Conservation (phyloP, 2,113 vertebrate genomes). For the Vidua macroura region DNA sequence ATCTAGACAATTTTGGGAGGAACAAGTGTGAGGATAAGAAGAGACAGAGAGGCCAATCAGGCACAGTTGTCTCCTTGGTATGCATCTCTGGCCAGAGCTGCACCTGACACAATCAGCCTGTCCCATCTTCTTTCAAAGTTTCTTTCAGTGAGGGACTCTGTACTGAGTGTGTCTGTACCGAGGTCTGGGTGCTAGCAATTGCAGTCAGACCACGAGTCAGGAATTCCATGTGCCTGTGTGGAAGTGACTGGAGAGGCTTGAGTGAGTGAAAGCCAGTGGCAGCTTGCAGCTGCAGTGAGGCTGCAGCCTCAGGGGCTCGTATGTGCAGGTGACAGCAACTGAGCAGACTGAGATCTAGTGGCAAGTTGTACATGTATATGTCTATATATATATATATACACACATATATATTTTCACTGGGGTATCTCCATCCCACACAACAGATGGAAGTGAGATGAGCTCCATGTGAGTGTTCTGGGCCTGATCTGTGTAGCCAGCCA, state of each 20-base stretch:
- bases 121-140: not conserved
- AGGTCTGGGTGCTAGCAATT: not conserved
- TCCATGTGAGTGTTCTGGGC: not conserved
- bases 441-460: not conserved
- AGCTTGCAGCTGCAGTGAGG: not conserved
- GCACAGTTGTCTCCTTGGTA: not conserved
- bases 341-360: not conserved
- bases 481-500: not conserved
- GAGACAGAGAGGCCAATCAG: not conserved
- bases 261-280: not conserved
- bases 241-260: fast-evolving
- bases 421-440: not conserved
- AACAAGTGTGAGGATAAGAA: not conserved
- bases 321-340: not conserved
- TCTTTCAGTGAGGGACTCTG: not conserved
- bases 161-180: fast-evolving
- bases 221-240: not conserved
- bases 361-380: fast-evolving
- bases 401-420: not conserved
- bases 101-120: not conserved
- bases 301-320: fast-evolving
- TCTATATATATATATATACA: too few species aligned
- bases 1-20: not conserved
- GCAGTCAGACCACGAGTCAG: fast-evolving
- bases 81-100: not conserved